Evolutionary conservation across 2,888 invertebrate species (phyloP), one percentile per base, ranked within the genome.

Genomic region (Phortica okadai): DNA sequence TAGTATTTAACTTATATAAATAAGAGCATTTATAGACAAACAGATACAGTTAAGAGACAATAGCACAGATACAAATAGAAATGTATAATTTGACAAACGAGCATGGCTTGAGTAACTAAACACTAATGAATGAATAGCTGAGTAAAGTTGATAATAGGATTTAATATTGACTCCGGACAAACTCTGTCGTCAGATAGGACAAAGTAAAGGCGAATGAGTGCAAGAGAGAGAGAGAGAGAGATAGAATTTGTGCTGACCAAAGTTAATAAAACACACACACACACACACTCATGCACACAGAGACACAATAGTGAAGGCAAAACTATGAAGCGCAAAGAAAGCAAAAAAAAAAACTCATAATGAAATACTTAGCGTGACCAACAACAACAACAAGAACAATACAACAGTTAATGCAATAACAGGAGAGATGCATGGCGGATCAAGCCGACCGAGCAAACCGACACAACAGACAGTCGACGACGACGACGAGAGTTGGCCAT

Each of bases 101-200:
- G 50, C 50, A 14, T 50, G 10, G 14, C 10, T 50, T 50, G 50
- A 2, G 50, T 50, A 14, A 11, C 14, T 8, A 50, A 50, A 8
- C 67, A n/a, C 45, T 67, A 67, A 67, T 44, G 67, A 67, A 67
- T 44, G 67, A 67, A 67, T 42, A 44, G n/a, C 16, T 44, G 16
- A 33, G 50, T n/a, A 11, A n/a, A n/a, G 44, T 14, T 67, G 5
- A 42, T 67, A 67, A 44, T n/a, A 42, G 67, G 44, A 67, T 67
- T 67, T 67, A 11, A 44, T 67, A 41, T 67, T 42, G 16, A 5
- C 33, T 33, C 6, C 8, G 50, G 50, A 14, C 14, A 14, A 50
- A 14, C 8, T 50, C 50, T 8, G 8, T 50, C 54, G 54, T n/a
- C 33, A 2, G 33, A 33, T 3, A 0, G 50, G 50, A 50, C 8